Evolutionary conservation across 2,888 invertebrate genomes (phyloP), one percentile per base, ranked within the genome.

Genomic region (Dysmachus trigonus): DNA sequence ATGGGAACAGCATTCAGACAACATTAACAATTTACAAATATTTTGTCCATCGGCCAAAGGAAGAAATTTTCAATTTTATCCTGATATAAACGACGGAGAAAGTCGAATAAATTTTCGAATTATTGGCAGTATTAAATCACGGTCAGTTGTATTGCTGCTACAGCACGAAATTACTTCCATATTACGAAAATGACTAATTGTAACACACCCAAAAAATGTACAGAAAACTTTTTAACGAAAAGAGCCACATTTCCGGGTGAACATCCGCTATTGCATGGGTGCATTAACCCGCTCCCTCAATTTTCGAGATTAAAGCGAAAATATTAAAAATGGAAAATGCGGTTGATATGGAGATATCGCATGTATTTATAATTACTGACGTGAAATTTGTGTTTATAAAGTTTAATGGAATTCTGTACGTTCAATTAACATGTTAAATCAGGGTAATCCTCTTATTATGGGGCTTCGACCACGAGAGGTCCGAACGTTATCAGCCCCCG

Each of bases 351-450:
- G 18, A 73, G 18, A 33, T n/a, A 33, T 33, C 30, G n/a, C 73
- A 73, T 31, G 33, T 15, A 31, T 73, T 73, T 73, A 73, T 73
- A 33, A 73, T 73, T 33, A 30, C 33, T 73, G 31, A 73, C 18
- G 33, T 30, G 15, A 73, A 73, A 73, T 33, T 31, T 73, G 30
- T 73, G 15, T 73, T 73, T 31, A 33, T 73, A 5, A 73, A 73
- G 33, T 73, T 31, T 33, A 73, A 73, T 73, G 73, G 73, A 73
- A 73, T 73, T 73, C 73, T 15, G n/a, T n/a, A 33, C 18, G 73
- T 73, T 73, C 73, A 73, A 73, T 73, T 33, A 62, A 62, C 62
- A 62, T 62, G 62, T 62, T 62, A 62, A 62, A 62, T 62, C 62
- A 62, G 22, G 62, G 27, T 62, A 62, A 62, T 62, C 62, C 27